A percentile compares a stretch with the other conserved stretches of the same genome.
Evolutionary conservation across 2,888 invertebrate species (phyloP).

Genomic region (Lepidonotus clava): DNA sequence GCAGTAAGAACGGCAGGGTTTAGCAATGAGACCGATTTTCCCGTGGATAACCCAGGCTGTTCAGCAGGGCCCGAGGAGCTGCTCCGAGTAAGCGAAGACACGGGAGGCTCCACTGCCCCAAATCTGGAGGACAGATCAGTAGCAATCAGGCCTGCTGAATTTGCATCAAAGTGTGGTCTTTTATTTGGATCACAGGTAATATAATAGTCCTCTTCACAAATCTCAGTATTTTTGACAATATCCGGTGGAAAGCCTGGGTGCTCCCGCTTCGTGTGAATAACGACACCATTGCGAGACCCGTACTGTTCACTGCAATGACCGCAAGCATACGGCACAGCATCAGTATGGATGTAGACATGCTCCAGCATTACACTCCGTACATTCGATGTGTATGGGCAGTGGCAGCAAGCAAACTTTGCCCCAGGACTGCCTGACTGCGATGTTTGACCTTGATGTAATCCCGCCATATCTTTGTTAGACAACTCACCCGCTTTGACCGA

Average conservation of each 20-base stretch:
- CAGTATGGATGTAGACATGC: conserved; percentile 65
- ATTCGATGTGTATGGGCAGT: conserved; percentile 62
- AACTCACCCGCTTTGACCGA: background rate
- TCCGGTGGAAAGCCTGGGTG: conserved; percentile 48
- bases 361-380: conserved; percentile 63
- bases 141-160: background rate
- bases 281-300: conserved; percentile 59
- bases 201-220: conserved; percentile 47
- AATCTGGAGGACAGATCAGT: background rate
- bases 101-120: background rate
- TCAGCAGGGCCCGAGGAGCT: background rate
- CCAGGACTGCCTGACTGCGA: background rate
- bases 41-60: background rate
- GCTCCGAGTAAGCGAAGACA: background rate
- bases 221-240: conserved; percentile 45
- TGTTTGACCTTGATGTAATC: background rate
- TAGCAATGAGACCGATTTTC: conserved; percentile 12
- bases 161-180: background rate
- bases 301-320: conserved; percentile 59
- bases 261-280: conserved; percentile 54
- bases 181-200: conserved; percentile 3
- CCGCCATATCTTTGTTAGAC: no score
- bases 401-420: conserved; percentile 54
- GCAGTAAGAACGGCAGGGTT: conserved; percentile 35
- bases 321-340: conserved; percentile 63